These are phyloP conservation scores for Corapipo altera DNA, from an alignment of 2,113 vertebrate genomes.

Conservation along the genomic window DNA sequence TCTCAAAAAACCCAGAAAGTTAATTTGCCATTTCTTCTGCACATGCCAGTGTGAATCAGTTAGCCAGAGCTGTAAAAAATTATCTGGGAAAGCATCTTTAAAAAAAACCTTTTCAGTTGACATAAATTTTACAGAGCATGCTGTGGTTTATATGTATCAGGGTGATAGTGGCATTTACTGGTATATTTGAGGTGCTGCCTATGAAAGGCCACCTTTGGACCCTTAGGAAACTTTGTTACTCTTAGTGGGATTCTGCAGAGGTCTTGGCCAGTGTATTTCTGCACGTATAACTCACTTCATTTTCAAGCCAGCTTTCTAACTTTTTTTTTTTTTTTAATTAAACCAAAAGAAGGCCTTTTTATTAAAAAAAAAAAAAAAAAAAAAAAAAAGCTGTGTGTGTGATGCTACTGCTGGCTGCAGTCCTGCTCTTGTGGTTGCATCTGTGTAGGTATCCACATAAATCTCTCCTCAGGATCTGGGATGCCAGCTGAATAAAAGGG, in stretches of 20 bases:
- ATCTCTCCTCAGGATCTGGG: background rate
- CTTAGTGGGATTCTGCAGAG: background rate
- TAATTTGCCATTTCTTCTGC: background rate
- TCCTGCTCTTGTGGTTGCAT: background rate
- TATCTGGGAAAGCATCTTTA: background rate
- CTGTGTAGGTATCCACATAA: background rate
- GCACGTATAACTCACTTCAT: fast-evolving
- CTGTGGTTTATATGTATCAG: background rate
- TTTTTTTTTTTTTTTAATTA: background rate
- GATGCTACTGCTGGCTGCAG: background rate
- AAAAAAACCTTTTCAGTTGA: background rate
- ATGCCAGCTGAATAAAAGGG: slow-evolving; percentile 2
- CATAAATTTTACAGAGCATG: background rate
- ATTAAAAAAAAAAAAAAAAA: background rate
- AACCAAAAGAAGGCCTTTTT: background rate
- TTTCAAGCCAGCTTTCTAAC: background rate
- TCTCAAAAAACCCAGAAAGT: background rate
- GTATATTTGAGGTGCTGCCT: background rate
- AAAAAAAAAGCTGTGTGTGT: background rate
- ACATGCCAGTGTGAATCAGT: background rate
- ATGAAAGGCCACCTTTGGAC: background rate
- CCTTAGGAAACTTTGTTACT: background rate
- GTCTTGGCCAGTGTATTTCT: background rate
- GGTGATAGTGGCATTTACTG: background rate
- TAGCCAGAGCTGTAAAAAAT: background rate